Evolutionary conservation across 1,140 invertebrate species (phyloP), one percentile per base, ranked within the genome.

Genomic region (Mycetomoellerius zeteki): DNA sequence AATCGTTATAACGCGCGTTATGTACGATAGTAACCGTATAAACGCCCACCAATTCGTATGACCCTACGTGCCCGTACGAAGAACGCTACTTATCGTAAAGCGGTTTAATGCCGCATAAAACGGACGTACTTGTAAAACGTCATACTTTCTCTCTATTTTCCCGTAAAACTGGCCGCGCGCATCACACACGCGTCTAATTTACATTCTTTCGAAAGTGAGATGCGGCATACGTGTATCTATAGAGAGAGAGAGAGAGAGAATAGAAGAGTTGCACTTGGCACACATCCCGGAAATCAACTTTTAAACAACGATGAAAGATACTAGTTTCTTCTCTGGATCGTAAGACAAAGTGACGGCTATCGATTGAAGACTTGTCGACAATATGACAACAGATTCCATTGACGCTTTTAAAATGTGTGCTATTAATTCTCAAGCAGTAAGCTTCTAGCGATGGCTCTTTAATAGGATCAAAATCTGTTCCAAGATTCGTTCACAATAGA

Each of bases 11-110:
- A 62, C 62, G 76, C 19, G 43, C 54, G n/a, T 64, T 78, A 47
- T 21, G 3, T 56, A 81, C 54, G 50, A 67, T 19, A 52, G 52
- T 58, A 82, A 52, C 54, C 56, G 21, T 71, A 86, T 82, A 82
- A 82, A 86, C 8, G 78, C 27, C 52, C 80, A 60, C 43, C 80
- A 60, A 84, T 73, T 84, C 69, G 80, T 73, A 73, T 58, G 27
- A 43, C 76, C 33, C 12, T 58, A 12, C 33, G 19, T 21, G 47
- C 43, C 21, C n/a, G 77, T 86, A 88, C 73, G 64, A 62, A 88
- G 73, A 86, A 85, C 56, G 82, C 71, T 86, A 88, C 85, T 88
- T 86, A 88, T 81, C 87, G 85, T 88, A 88, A 88, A 88, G 52
- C 7, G 27, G n/a, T 87, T 87, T 88, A 87, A 88, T 81, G n/a